Conservation (phyloP, 2,797 vertebrate genomes). For the Corythornis leucogaster region DNA sequence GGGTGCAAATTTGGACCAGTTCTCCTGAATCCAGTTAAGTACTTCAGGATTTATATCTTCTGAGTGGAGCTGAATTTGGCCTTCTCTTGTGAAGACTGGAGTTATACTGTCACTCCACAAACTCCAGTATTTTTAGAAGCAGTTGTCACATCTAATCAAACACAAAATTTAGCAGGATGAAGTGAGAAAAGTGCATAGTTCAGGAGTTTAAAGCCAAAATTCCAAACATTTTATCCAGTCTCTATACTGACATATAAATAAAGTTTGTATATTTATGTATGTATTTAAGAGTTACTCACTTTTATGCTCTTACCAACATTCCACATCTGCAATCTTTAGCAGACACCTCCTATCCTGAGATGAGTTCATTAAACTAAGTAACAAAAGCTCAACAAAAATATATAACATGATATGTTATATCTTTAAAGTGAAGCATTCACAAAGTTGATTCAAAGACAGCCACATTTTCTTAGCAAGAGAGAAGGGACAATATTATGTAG, state of each 20-base stretch:
- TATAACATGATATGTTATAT: not conserved
- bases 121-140: slow-evolving; percentile 64
- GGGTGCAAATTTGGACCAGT: slow-evolving; percentile 23
- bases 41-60: slow-evolving; percentile 54
- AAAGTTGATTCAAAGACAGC: not conserved
- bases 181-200: slow-evolving; percentile 60
- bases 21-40: not conserved
- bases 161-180: slow-evolving; percentile 48
- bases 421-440: not conserved
- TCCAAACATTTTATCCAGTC: slow-evolving; percentile 51
- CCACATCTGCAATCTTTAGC: slow-evolving; percentile 17
- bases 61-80: slow-evolving; percentile 40
- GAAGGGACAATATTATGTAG: not conserved
- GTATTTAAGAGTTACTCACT: slow-evolving; percentile 30
- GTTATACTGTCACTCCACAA: slow-evolving; percentile 40
- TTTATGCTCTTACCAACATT: slow-evolving; percentile 14
- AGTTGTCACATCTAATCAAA: slow-evolving; percentile 72
- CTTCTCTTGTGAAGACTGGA: not conserved
- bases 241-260: slow-evolving; percentile 26
- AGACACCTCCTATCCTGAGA: not conserved
- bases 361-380: not conserved
- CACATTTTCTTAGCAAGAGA: not conserved
- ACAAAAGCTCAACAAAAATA: not conserved
- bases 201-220: slow-evolving; percentile 57
- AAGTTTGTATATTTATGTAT: not conserved